These are phyloP conservation scores for Puntigrus tetrazona DNA, from an alignment of 2,113 vertebrate species.

Conservation along the genomic window DNA sequence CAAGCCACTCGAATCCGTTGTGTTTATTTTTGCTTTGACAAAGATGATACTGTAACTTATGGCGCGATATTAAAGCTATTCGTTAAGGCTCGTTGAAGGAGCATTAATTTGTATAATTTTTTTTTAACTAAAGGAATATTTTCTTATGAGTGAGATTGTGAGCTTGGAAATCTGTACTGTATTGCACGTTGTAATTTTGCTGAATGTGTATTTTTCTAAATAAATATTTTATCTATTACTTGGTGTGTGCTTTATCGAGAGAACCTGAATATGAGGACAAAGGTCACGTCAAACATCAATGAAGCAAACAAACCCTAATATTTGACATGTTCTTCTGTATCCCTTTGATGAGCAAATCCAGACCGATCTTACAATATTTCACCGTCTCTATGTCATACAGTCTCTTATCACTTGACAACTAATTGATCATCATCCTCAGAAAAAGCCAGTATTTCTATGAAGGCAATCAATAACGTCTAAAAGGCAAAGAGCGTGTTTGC, in stretches of 20 bases:
- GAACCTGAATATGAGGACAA: background rate
- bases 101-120: conserved; percentile 52
- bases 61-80: conserved; percentile 16
- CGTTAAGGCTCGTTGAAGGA: conserved; percentile 1
- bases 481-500: conserved; percentile 78
- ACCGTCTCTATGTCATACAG: background rate
- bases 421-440: background rate
- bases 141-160: conserved; percentile 38
- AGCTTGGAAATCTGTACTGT: conserved; percentile 37
- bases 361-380: background rate
- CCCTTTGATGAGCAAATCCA: background rate
- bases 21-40: conserved; percentile 43
- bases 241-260: background rate
- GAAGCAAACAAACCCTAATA: background rate
- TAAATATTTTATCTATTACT: conserved; percentile 59
- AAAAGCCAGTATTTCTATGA: conserved; percentile 36
- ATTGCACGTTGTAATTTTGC: conserved; percentile 54
- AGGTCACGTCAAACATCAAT: background rate
- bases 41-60: conserved; percentile 60
- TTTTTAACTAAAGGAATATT: conserved; percentile 52
- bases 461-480: conserved; percentile 62
- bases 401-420: conserved; percentile 2
- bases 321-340: background rate
- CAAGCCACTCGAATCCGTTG: background rate
- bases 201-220: conserved; percentile 62